A percentile compares a stretch with the other conserved stretches of the same genome.
Evolutionary conservation across 2,113 vertebrate genomes (phyloP).

Genomic region (Lepus americanus): DNA sequence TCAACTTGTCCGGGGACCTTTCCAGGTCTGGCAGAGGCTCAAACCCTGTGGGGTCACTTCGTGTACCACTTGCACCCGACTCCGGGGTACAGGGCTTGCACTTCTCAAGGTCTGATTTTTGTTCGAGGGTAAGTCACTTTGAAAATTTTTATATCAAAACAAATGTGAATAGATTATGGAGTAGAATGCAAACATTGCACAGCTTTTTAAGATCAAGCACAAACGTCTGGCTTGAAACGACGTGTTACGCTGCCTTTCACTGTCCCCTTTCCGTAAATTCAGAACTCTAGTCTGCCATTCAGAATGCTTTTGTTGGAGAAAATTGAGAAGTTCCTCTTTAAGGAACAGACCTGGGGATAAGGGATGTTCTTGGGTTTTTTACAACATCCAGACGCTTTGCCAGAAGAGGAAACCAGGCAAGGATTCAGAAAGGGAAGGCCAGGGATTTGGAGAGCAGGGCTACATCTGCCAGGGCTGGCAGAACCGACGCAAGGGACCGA

Average conservation of each 20-base stretch:
- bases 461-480: conserved; percentile 67
- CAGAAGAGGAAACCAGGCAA: conserved; percentile 67
- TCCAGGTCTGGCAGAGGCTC: neutral
- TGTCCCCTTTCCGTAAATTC: conserved; percentile 36
- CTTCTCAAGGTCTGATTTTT: conserved; percentile 9
- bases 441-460: neutral
- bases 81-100: neutral
- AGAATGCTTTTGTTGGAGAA: conserved; percentile 27
- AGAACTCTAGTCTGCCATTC: neutral
- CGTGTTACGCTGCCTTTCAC: neutral
- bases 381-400: conserved; percentile 55
- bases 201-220: conserved; percentile 54
- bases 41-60: neutral
- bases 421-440: conserved; percentile 29
- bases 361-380: conserved; percentile 30
- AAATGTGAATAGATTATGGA: conserved; percentile 38
- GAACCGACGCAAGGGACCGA: neutral
- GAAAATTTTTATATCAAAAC: conserved; percentile 40
- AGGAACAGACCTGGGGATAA: conserved; percentile 42
- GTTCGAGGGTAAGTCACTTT: conserved; percentile 54
- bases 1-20: neutral
- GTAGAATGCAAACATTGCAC: neutral
- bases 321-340: conserved; percentile 60
- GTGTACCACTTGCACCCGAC: neutral
- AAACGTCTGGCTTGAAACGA: conserved; percentile 14